Base-by-base conservation (phyloP, 2,113 vertebrate species). In the Montifringilla adamsi region DNA sequence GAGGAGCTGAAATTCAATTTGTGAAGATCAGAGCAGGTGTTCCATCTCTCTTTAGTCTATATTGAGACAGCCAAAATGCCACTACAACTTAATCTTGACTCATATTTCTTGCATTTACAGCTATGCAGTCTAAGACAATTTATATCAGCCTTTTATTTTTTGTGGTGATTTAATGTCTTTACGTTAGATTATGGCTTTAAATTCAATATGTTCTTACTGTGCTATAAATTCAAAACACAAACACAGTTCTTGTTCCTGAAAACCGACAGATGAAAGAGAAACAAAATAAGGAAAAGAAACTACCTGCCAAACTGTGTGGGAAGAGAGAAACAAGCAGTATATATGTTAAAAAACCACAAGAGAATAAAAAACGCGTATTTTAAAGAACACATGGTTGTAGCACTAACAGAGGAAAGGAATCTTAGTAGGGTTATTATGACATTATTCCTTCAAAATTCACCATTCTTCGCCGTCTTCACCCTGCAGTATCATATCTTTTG, bases 161-260 rank as follows among this genome's bases (percentile, higher is more conserved):
- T 87, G 62, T 68, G 76, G 69, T 82, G 44, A 66, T 93, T 84
- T 91, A 94, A 81, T 74, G 26, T 56, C 91, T 81, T 90, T 86
- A 46, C 1, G 5, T 79, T 62, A 86, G 59, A 74, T 93, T 82
- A 76, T 66, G 82, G 44, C 46, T 97, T 95, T 76, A 84, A 79
- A 94, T 84, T 92, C 49, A 75, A 1, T 84, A 60, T 53, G n/a
- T 64, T 92, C 76, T 87, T 89, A 47, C 56, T 49, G 31, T 74
- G 46, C n/a, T 88, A 46, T 80, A 74, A 93, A 90, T 86, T 69
- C 47, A 77, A 79, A 87, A 63, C 13, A 67, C 31, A 72, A 78
- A 49, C 18, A 26, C n/a, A 22, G 26, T 68, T 67, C 64, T 91
- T 56, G 22, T 30, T 89, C 66, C 66, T 63, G 68, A 92, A 94